Base-by-base conservation (phyloP, 2,888 invertebrate species). In the Acrocyrtus sp. region DNA sequence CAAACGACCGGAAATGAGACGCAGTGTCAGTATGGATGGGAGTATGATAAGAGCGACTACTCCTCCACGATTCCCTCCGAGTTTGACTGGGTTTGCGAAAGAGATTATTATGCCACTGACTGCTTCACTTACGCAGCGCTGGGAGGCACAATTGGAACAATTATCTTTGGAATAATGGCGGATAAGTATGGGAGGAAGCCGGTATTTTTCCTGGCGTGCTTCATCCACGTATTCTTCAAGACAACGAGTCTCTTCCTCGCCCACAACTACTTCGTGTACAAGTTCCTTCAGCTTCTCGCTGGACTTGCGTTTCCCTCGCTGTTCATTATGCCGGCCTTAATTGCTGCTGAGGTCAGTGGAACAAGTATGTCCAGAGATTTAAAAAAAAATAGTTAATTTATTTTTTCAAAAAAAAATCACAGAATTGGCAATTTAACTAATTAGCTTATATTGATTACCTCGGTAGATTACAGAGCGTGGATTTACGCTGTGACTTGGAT, bases 101-200 rank as follows among this genome's bases (percentile, higher is more conserved):
- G 72, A 5, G 61, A 53, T 4, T 53, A 68, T 29, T 76, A 78
- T 21, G 65, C 77, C 17, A 86, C 88, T 67, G 88, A 88, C 83
- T 84, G 86, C 29, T 86, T 88, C 79, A 87, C 87, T 47, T 84
- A 86, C 76, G 83, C 85, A 70, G 86, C 87, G 78, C 83, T 87
- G 60, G 87, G 87, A 29, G 88, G 88, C 82, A 86, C 88, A 67
- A 79, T 87, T 53, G 88, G 88, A 58, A 86, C 87, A 39, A 85
- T 88, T 81, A 81, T 87, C 74, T 86, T 88, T 81, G 88, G 88
- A 74, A 87, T 87, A 82, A 83, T 88, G 77, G 88, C 88, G 63
- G 89, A 89, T 82, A 85, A 84, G 88, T 72, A 58, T 39, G 80
- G 80, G 8, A 24, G 80, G 8, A 80, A 78, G 50, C 78, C 76